Percentiles rank a stretch among this genome's conserved stretches.
Evolutionary conservation across 2,797 vertebrate species (phyloP).

Genomic region (Limnodromus scolopaceus): DNA sequence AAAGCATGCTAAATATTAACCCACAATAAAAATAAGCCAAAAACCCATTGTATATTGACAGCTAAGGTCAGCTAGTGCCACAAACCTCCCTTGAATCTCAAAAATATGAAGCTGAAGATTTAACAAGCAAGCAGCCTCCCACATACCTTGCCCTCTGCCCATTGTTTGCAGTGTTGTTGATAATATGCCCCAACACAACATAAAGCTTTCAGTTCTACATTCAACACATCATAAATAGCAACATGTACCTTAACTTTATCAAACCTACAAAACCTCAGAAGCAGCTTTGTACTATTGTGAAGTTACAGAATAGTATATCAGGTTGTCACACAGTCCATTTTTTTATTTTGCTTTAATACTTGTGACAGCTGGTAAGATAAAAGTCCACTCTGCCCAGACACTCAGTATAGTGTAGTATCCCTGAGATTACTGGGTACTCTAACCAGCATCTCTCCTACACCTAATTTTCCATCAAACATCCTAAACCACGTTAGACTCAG

Average conservation of each 20-base stretch:
- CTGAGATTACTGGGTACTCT: fast-evolving
- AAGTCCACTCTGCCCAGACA: background rate
- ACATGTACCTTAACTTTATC: background rate
- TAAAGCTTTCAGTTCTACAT: background rate
- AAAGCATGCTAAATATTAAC: background rate
- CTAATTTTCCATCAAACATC: slow-evolving; percentile 18
- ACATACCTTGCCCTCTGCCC: background rate
- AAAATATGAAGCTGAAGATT: background rate
- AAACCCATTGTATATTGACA: background rate
- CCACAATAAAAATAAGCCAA: background rate
- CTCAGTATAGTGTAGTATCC: background rate
- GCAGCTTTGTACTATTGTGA: background rate
- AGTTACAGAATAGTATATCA: background rate
- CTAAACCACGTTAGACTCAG: background rate
- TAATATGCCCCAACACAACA: background rate
- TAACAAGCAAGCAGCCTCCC: background rate
- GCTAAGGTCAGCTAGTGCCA: background rate
- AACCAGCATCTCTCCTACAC: background rate
- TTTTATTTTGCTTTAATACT: background rate
- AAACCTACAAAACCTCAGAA: background rate
- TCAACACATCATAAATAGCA: background rate
- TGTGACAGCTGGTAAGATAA: background rate
- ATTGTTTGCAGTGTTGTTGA: background rate
- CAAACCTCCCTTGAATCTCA: background rate
- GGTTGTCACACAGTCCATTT: background rate